Conservation (phyloP, 2,113 vertebrate genomes). For the Chrysochloris asiatica region DNA sequence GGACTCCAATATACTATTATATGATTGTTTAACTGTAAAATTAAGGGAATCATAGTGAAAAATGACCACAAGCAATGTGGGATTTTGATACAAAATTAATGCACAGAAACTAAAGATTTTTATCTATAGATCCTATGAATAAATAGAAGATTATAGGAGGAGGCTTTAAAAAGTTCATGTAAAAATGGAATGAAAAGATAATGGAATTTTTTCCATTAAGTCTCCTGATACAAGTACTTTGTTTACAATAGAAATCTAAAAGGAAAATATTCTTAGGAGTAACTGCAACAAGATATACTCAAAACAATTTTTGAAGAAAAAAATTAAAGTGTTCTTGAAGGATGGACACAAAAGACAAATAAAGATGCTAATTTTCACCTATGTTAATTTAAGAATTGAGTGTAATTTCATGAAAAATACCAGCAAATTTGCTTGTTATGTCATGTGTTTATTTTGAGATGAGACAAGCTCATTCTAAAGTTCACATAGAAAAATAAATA, state of each 20-base stretch:
- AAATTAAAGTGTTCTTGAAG: not conserved
- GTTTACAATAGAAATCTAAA: not conserved
- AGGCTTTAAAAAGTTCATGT: too few relatives aligned
- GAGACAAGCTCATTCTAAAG: conserved; percentile 11
- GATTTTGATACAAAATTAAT: not conserved
- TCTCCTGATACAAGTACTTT: not conserved
- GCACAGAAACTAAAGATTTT: not conserved
- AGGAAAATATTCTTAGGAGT: not conserved
- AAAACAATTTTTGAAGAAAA: not conserved
- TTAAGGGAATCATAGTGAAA: not conserved
- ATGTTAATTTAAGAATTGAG: not conserved
- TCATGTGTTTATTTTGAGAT: conserved; percentile 4
- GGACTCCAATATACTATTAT: not conserved
- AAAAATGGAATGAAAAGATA: too few relatives aligned
- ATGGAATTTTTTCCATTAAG: too few relatives aligned
- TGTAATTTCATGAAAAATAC: not conserved
- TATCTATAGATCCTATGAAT: not conserved
- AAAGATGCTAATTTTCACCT: not conserved
- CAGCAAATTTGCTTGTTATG: not conserved
- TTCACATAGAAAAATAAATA: conserved; percentile 9
- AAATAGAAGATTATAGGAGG: not conserved
- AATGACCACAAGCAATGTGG: not conserved
- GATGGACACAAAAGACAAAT: not conserved
- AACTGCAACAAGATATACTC: not conserved
- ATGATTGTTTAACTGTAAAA: not conserved